Percentiles rank a stretch among this genome's conserved stretches.
Evolutionary conservation across 2,797 vertebrate species (phyloP).

Genomic region (Acrocephalus scirpaceus): DNA sequence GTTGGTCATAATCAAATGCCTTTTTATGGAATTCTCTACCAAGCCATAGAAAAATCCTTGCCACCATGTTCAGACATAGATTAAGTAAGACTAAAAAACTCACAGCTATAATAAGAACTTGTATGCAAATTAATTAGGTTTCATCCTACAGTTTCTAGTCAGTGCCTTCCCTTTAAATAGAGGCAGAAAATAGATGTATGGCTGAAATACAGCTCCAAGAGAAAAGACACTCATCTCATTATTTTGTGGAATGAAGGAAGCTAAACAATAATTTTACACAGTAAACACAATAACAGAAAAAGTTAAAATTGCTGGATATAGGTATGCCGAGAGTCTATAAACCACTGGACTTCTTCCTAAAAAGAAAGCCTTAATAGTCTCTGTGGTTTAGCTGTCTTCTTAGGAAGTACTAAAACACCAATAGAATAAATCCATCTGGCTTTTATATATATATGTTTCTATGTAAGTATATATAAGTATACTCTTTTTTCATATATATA

Average conservation of each 20-base stretch:
- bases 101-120: not conserved
- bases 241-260: not conserved
- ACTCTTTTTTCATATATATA: not conserved
- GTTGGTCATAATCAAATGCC: not conserved
- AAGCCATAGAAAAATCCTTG: not conserved
- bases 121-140: not conserved
- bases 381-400: not conserved
- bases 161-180: not conserved
- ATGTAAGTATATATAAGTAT: not conserved
- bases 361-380: not conserved
- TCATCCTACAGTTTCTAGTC: not conserved
- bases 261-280: not conserved
- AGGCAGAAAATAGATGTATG: not conserved
- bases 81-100: not conserved
- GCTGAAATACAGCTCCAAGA: not conserved
- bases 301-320: not conserved
- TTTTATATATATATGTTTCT: not conserved
- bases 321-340: not conserved
- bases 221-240: not conserved
- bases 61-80: not conserved
- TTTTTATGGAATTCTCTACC: not conserved
- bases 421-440: not conserved
- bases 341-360: not conserved
- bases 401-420: not conserved
- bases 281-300: not conserved